Percentiles rank a stretch among this genome's conserved stretches.
Evolutionary conservation across 92 coral and sea anemone genomes (phyloP).

Genomic region (Heliopora coerulea): DNA sequence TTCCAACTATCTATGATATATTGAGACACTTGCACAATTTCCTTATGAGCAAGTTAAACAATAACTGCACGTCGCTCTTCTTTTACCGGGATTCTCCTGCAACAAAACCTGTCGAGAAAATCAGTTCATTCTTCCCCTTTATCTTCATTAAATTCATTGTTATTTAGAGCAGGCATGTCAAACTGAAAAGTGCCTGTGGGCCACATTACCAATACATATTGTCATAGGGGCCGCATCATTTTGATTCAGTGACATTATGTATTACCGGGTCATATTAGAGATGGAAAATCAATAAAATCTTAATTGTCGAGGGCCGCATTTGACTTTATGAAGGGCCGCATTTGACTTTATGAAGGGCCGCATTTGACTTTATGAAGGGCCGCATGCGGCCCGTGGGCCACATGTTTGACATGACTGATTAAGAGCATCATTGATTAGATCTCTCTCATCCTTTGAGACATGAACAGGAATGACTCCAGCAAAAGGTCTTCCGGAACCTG

Average conservation of each 20-base stretch:
- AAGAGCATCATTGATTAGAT: constrained; percentile 31
- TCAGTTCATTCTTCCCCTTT: constrained; percentile 61
- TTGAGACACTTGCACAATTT: constrained; percentile 53
- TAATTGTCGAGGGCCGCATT: too few relatives aligned
- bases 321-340: too few relatives aligned
- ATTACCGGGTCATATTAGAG: too few relatives aligned
- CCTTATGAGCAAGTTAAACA: constrained; percentile 64
- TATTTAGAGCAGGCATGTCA: constrained; percentile 35
- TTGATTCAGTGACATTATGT: too few relatives aligned
- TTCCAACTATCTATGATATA: constrained; percentile 60
- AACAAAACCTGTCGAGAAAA: constrained; percentile 57
- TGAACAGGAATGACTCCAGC: constrained; percentile 33
- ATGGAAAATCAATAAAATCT: too few relatives aligned
- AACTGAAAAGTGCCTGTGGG: too few relatives aligned
- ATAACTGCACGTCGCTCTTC: constrained; percentile 45
- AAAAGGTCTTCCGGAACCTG: constrained; percentile 30
- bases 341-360: too few relatives aligned
- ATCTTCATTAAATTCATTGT: constrained; percentile 47
- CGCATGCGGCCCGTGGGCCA: too few relatives aligned
- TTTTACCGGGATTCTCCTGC: constrained; percentile 54
- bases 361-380: too few relatives aligned
- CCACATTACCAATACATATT: too few relatives aligned
- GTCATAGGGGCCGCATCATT: too few relatives aligned
- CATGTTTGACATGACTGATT: too few relatives aligned
- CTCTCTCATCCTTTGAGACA: constrained; percentile 58